Evolutionary conservation across 2,888 invertebrate genomes (phyloP), one percentile per base, ranked within the genome.

Genomic region (Xanthorhoe designata): DNA sequence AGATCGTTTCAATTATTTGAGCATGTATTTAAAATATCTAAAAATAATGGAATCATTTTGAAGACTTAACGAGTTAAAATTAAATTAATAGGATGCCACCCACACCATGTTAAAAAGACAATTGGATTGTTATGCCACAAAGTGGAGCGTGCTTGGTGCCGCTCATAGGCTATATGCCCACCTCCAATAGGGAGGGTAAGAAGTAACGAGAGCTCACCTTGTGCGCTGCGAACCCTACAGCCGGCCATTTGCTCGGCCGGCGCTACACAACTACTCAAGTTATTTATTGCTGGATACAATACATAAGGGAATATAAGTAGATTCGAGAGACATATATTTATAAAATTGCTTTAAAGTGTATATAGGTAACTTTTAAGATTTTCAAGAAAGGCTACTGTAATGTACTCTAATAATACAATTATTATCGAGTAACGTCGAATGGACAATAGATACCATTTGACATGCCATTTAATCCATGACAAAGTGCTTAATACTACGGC

Each of bases 351-450:
- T 91, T 87, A 84, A 86, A 90, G 89, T 92, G 91, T 92, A 92
- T 92, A 92, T 91, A 93, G 92, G 92, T 93, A 93, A 92, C 92
- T 91, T 90, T 92, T 88, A 90, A 92, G 90, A 91, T 90, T 91
- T 88, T 86, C 87, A 89, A 92, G 91, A 92, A 92, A 91, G 91
- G 91, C 93, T 93, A 93, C 92, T 89, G 91, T 90, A 91, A 92
- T 92, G 92, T 92, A 92, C 91, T 91, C 92, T 92, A 92, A 91
- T 91, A 92, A 93, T 92, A 93, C 91, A 91, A 92, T 92, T 92
- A 93, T 93, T 92, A 92, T 92, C 92, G 85, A 91, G 89, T 90
- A 90, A 92, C 88, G 91, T 91, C 92, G 58, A 92, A 92, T 91
- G 92, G 92, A 93, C 92, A 92, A 92, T 90, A 92, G 84, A 91